phyloP scores from a whole-genome alignment of 2,888 invertebrate genomes.

The Malthinus seriepunctatus region DNA sequence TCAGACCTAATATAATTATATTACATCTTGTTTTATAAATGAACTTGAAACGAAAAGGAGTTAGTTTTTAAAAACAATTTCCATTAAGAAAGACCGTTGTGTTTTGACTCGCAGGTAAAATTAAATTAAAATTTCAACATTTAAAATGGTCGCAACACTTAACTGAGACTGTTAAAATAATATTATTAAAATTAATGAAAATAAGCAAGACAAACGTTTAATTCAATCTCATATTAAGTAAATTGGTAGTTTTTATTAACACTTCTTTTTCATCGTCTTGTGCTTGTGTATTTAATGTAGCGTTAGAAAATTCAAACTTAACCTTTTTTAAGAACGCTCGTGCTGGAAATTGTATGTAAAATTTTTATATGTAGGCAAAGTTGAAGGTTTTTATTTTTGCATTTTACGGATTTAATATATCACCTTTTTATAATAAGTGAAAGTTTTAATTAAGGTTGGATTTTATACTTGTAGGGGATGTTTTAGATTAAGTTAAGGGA shows the following conservation, averaged over 20 bases:
- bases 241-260: neutral
- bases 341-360: neutral
- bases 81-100: too few relatives aligned
- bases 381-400: constrained; percentile 1
- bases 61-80: too few relatives aligned
- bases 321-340: neutral
- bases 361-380: neutral
- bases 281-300: neutral
- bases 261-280: neutral
- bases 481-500: too few relatives aligned
- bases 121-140: neutral
- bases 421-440: neutral
- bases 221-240: neutral
- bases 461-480: too few relatives aligned
- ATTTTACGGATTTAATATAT: neutral
- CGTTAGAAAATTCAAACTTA: neutral
- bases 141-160: neutral
- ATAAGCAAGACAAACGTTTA: neutral
- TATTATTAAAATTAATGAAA: constrained; percentile 2
- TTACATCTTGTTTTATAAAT: too few relatives aligned
- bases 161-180: neutral
- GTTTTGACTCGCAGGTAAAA: neutral
- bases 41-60: too few relatives aligned
- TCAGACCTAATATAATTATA: too few relatives aligned
- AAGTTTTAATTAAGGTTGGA: too few relatives aligned